phyloP scores from a whole-genome alignment of 2,888 invertebrate genomes.

The Cremastinae sp. region DNA sequence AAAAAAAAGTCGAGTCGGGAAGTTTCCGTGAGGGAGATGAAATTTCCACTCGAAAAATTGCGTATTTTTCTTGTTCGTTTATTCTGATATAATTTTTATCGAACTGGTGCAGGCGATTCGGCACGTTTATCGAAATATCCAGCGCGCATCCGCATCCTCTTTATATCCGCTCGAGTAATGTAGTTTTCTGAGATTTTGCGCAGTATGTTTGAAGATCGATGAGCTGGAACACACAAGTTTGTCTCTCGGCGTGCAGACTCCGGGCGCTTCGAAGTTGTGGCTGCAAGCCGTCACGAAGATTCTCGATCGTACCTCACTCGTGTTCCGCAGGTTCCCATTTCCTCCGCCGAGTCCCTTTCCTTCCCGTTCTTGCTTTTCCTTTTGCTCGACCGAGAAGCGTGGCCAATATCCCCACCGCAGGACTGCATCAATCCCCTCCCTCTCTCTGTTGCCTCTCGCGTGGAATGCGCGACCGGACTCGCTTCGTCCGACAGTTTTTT shows the following conservation, averaged over 20 bases:
- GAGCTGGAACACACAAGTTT: constrained; percentile 36
- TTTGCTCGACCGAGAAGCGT: constrained; percentile 60
- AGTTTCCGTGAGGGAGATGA: no score
- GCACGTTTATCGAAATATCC: background rate
- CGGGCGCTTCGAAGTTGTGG: constrained; percentile 18
- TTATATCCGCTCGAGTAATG: background rate
- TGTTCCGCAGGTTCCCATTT: constrained; percentile 21
- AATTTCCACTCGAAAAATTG: no score
- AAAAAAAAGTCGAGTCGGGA: no score
- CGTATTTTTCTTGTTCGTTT: no score
- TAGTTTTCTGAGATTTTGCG: constrained; percentile 27
- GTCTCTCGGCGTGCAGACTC: constrained; percentile 18
- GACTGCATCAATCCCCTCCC: no score
- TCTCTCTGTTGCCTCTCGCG: constrained; percentile 57
- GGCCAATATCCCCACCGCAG: constrained; percentile 63
- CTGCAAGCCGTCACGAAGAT: constrained; percentile 25
- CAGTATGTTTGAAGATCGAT: constrained; percentile 39
- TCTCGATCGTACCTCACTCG: constrained; percentile 32
- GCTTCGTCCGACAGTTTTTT: constrained; percentile 56
- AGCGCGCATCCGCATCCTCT: no score
- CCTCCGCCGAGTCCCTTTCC: constrained; percentile 43
- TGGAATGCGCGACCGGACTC: constrained; percentile 67
- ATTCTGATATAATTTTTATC: no score
- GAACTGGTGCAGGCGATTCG: no score
- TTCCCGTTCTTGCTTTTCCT: constrained; percentile 15